Evolutionary conservation across 1,140 invertebrate species (phyloP), one percentile per base, ranked within the genome.

Genomic region (Sycophila sp.): DNA sequence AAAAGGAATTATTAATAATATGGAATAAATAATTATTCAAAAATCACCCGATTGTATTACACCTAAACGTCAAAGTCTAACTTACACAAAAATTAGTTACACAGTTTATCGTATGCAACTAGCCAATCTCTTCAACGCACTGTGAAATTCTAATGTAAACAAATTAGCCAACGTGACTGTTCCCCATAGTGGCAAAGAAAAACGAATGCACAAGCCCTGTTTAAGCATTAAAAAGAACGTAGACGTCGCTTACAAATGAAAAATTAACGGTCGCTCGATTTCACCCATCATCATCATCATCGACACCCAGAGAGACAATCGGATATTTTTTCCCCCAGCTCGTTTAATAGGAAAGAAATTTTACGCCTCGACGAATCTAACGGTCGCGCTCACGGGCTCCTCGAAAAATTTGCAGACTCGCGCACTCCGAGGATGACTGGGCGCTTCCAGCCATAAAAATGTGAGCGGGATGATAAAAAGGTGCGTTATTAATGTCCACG

Each of bases 381-480:
- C 24, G 40, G 59, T 47, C 42, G 59, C 28, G 15, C 36, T 19
- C 15, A 47, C 59, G 24, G n/a, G n/a, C 26, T 30, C 28, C 28
- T 49, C 45, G 42, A 64, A 30, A 60, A 62, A 38, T 59, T 47
- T 26, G 45, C 30, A 28, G 19, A 30, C 15, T n/a, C n/a, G n/a
- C n/a, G n/a, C n/a, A n/a, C n/a, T n/a, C 15, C 15, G 42, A 55
- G 45, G 34, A 69, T 69, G 62, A 69, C 10, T 59, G 66, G 28
- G 19, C 55, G 30, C 55, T 40, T 6, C 19, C 7, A 6, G 17
- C 13, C 10, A 26, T 26, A 51, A 38, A 63, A 63, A 36, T 24
- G 4, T 2, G 4, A n/a, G 28, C 30, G n/a, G 22, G 22, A n/a
- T 1, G 53, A 30, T 32, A 56, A 34, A 40, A 22, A 24, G 36